Evolutionary conservation across 2,797 vertebrate species (phyloP).

Genomic region (Decapterus maruadsi): DNA sequence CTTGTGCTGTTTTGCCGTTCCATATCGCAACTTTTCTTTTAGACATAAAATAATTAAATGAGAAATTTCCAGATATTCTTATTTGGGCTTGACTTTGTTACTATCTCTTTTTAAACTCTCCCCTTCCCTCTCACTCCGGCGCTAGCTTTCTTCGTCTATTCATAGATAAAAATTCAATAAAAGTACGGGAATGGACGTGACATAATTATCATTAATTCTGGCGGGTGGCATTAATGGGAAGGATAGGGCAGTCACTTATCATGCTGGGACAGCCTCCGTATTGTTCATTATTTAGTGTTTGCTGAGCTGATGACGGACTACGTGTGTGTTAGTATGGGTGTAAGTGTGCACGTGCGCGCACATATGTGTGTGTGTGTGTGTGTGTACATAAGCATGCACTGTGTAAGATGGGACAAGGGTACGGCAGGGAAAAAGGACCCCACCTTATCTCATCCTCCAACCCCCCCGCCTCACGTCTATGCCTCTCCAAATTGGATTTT

Average conservation of each 20-base stretch:
- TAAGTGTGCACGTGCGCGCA: conserved; percentile 2
- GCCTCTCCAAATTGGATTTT: conserved; percentile 96
- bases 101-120: conserved; percentile 71
- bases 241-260: conserved; percentile 91
- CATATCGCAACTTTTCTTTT: conserved; percentile 59
- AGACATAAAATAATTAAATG: conserved; percentile 70
- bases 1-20: conserved; percentile 52
- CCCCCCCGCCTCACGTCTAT: conserved; percentile 67
- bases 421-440: conserved; percentile 84
- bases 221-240: conserved; percentile 88
- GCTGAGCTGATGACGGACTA: conserved; percentile 89
- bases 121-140: conserved; percentile 53
- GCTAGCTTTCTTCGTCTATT: conserved; percentile 64
- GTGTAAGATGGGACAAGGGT: conserved; percentile 76
- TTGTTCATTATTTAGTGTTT: conserved; percentile 99
- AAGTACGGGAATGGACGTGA: conserved; percentile 85
- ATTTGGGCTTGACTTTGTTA: conserved; percentile 73
- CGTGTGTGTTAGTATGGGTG: conserved; percentile 45
- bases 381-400: conserved; percentile 57
- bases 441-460: conserved; percentile 85
- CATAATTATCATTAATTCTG: conserved; percentile 97
- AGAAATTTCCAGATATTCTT: conserved; percentile 68
- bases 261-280: conserved; percentile 88
- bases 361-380: background rate
- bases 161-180: conserved; percentile 96